Base-by-base conservation (phyloP, 2,888 invertebrate genomes). In the Sphaeridia pumilis region DNA sequence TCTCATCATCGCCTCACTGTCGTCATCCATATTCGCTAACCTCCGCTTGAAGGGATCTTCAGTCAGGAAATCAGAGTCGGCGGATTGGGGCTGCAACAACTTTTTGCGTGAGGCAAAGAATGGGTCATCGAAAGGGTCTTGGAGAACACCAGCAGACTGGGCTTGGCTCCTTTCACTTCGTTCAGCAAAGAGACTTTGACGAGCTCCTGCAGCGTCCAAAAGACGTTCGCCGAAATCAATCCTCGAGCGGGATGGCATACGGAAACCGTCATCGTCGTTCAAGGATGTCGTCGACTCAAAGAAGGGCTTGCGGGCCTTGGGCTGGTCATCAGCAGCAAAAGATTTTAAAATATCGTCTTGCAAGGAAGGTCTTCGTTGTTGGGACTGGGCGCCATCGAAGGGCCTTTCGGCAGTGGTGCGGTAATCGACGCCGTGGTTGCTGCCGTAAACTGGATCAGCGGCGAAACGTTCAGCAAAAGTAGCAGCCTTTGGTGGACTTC, bases 401-500 rank as follows among this genome's bases (percentile, higher is more conserved):
- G 41, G 26, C 14, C 31, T 46, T n/a, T 43, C 47, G 5, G 38
- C 46, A n/a, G 42, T 42, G 12, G 21, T 52, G 27, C 52, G 52
- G 14, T 43, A 52, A 3, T 42, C 47, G 12, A 25, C 41, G 4
- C 41, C 28, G 2, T 46, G 25, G 28, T 47, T 47, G 24, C 38
- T 52, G 25, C 52, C 52, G 10, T 52, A 52, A 1, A 60, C 48
- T 26, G 60, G 60, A 46, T 60, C 53, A 26, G 42, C 56, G 12
- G 58, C 60, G 53, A 60, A 60, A 52, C 60, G 51, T 34, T 61
- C 59, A 0, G 63, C 63, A 54, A 62, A 64, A 10, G 59, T 61
- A 35, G 49, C 58, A 10, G 64, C 64, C 14, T 53, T 50, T 25
- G 64, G 64, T 36, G 64, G 64, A 25, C 59, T 57, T 20, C 51